Evolutionary conservation across 2,888 invertebrate genomes (phyloP).

Genomic region (Dorcus hopei): DNA sequence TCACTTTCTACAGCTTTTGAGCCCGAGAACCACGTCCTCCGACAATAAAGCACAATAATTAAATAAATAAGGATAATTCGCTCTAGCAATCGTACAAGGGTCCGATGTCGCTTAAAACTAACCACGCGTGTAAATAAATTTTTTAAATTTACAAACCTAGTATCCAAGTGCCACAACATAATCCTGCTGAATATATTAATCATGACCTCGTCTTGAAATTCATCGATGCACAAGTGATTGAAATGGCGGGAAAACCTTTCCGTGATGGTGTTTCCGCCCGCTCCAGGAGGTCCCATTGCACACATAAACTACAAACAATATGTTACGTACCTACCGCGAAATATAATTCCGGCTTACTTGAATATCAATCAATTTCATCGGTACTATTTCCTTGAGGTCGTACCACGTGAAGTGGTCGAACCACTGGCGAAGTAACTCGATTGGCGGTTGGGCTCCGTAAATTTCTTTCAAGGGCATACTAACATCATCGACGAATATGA

Average conservation of each 20-base stretch:
- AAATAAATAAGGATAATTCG: too few relatives aligned
- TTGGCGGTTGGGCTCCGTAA: slow-evolving; percentile 92
- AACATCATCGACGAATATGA: slow-evolving; percentile 94
- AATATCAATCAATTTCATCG: slow-evolving; percentile 80
- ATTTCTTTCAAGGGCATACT: slow-evolving; percentile 89
- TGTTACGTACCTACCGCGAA: slow-evolving; percentile 3
- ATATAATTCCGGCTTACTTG: slow-evolving; percentile 55
- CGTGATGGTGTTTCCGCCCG: slow-evolving; percentile 75
- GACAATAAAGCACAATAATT: too few relatives aligned
- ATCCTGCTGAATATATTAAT: slow-evolving; percentile 85
- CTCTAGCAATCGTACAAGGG: too few relatives aligned
- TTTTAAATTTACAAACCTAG: slow-evolving; percentile 57
- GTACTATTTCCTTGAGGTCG: slow-evolving; percentile 75
- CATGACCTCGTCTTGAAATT: slow-evolving; percentile 83
- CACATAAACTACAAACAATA: slow-evolving; percentile 66
- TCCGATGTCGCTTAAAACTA: too few relatives aligned
- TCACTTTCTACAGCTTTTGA: too few relatives aligned
- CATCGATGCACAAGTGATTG: slow-evolving; percentile 80
- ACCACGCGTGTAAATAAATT: too few relatives aligned
- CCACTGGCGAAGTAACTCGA: slow-evolving; percentile 87
- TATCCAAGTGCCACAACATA: slow-evolving; percentile 92
- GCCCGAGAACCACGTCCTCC: too few relatives aligned
- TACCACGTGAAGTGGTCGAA: slow-evolving; percentile 90
- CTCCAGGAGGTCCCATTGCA: slow-evolving; percentile 82
- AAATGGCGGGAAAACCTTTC: slow-evolving; percentile 86